phyloP scores from a whole-genome alignment of 2,888 invertebrate species.

The Luperina nickerlii region DNA sequence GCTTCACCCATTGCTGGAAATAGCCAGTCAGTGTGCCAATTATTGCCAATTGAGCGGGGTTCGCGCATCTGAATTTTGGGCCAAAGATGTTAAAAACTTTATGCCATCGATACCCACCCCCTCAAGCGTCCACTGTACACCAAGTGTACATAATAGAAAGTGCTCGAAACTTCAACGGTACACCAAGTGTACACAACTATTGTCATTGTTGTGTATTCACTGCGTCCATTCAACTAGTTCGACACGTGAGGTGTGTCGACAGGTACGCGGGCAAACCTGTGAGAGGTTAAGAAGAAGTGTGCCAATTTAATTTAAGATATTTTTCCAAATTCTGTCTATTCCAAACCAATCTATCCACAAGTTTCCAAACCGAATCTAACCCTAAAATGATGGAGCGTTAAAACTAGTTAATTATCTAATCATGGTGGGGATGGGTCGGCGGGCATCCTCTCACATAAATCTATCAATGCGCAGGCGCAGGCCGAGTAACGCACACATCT shows the following conservation, averaged over 20 bases:
- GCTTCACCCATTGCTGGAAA: neutral
- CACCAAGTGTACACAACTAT: too few relatives aligned
- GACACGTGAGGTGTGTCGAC: too few relatives aligned
- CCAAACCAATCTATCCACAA: conserved; percentile 13
- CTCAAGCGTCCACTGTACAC: too few relatives aligned
- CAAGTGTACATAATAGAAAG: too few relatives aligned
- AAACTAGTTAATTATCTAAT: conserved; percentile 86
- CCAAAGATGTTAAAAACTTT: neutral
- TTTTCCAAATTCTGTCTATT: neutral
- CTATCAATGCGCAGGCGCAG: conserved; percentile 81
- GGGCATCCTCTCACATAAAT: conserved; percentile 86
- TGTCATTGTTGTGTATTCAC: too few relatives aligned
- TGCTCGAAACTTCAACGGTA: too few relatives aligned
- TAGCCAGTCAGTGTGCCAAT: neutral
- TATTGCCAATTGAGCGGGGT: neutral
- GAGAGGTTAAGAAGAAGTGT: neutral
- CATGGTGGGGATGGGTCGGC: conserved; percentile 64
- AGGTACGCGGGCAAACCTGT: too few relatives aligned
- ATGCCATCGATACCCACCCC: too few relatives aligned
- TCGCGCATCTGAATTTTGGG: neutral
- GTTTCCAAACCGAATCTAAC: conserved; percentile 17
- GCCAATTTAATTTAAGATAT: neutral
- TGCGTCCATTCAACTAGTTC: too few relatives aligned
- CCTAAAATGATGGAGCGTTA: conserved; percentile 58
- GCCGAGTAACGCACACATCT: conserved; percentile 86